Base-by-base conservation (phyloP, 2,113 vertebrate genomes). In the Halichoeres trimaculatus region DNA sequence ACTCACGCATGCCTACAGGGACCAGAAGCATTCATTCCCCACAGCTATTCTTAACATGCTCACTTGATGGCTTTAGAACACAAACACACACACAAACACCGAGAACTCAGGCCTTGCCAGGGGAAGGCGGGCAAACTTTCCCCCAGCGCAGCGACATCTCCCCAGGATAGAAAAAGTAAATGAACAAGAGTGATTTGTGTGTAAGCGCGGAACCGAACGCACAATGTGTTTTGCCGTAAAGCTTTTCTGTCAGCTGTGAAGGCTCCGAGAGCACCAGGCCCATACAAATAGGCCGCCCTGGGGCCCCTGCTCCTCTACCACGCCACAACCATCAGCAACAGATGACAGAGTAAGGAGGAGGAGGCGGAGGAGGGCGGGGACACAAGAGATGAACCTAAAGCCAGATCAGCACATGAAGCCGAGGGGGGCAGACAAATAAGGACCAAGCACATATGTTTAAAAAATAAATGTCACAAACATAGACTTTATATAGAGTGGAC, bases 101-200 rank as follows among this genome's bases (percentile, higher is more conserved):
- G 20, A 13, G 34, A 78, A 30, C 35, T 60, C 26, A 11, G 52
- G 67, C 64, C 40, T 64, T 84, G 63, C 86, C 56, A 60, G 43
- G 60, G 58, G 55, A 81, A 45, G 34, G 55, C 70, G 65, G 40
- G 61, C 57, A 83, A 88, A 88, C 79, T 73, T 86, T 77, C 58
- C 76, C 75, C 56, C 50, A 79, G 75, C n/a, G 3, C 59, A 24
- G 48, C 61, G 26, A 75, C 86, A 84, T 85, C 80, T 86, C 88
- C 83, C 74, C 73, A 66, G 86, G 86, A 86, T 81, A 86, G 81
- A 65, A 81, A 87, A 88, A 84, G 80, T 89, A 91, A 89, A 89
- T 87, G 84, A 87, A 83, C 63, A 75, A 85, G 69, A 90, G 72
- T 91, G 86, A 85, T 88, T 89, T 89, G 88, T 87, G 89, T 79